Evolutionary conservation across 2,113 vertebrate species (phyloP).

Genomic region (Colistium nudipinnis): DNA sequence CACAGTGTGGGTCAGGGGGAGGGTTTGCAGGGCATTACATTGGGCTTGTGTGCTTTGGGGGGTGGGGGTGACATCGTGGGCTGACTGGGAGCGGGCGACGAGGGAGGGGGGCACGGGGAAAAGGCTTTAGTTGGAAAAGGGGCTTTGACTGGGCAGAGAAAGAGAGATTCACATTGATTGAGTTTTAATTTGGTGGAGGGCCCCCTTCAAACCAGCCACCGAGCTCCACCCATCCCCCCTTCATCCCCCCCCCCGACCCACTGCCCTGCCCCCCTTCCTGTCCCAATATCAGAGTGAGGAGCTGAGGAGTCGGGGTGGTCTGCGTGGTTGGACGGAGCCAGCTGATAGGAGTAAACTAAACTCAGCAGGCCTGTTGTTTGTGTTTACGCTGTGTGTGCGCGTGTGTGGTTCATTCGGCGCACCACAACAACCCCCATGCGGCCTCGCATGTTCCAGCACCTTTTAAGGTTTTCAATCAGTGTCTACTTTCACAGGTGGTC

Average conservation of each 20-base stretch:
- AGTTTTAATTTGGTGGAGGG: conserved; percentile 70
- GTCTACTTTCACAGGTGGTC: conserved; percentile 84
- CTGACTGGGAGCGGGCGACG: conserved; percentile 8
- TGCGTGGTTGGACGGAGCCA: conserved; percentile 59
- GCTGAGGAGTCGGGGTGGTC: conserved; percentile 72
- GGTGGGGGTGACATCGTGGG: background rate
- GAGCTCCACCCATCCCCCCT: conserved; percentile 44
- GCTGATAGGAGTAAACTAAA: conserved; percentile 77
- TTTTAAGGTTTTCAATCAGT: conserved; percentile 71
- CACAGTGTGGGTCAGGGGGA: conserved; percentile 36
- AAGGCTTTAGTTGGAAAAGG: conserved; percentile 52
- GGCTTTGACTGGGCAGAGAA: conserved; percentile 40
- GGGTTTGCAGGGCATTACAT: conserved; percentile 7
- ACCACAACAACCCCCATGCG: conserved; percentile 52
- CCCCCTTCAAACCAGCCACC: conserved; percentile 30
- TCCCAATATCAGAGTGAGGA: conserved; percentile 48
- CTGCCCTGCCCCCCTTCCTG: conserved; percentile 24
- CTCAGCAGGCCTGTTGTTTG: conserved; percentile 80
- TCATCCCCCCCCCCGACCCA: background rate
- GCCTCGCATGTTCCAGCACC: conserved; percentile 63
- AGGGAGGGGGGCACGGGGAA: conserved; percentile 17
- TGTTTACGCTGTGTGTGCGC: conserved; percentile 71
- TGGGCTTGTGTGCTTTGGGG: conserved; percentile 5
- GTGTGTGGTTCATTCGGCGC: conserved; percentile 41
- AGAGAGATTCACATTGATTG: conserved; percentile 71